Evolutionary conservation across 2,797 vertebrate genomes (phyloP).

Genomic region (Melanotaenia boesemani): DNA sequence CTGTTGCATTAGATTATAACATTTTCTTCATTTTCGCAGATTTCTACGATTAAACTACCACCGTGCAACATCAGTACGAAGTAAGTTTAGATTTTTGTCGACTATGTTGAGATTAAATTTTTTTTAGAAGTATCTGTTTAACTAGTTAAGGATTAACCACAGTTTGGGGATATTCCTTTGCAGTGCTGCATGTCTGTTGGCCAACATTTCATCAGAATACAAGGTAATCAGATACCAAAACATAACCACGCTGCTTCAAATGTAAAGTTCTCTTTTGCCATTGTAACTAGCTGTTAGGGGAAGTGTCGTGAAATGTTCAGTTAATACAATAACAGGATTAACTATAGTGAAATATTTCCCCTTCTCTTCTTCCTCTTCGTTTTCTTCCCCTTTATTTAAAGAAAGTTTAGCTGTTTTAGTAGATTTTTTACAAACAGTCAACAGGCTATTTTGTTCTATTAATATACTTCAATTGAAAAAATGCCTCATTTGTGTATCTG

Average conservation of each 20-base stretch:
- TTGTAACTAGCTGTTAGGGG: not conserved
- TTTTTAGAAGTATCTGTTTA: not conserved
- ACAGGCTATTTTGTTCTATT: too few species aligned
- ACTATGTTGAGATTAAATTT: not conserved
- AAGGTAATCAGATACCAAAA: constrained; percentile 51
- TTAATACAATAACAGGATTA: not conserved
- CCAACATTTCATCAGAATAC: constrained; percentile 31
- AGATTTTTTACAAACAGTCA: too few species aligned
- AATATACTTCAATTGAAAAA: too few species aligned
- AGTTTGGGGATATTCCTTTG: constrained; percentile 24
- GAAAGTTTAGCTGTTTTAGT: too few species aligned
- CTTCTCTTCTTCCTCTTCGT: not conserved
- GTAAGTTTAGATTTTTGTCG: constrained; percentile 47
- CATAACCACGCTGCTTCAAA: not conserved
- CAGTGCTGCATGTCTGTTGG: constrained; percentile 34
- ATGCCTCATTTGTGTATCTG: too few species aligned
- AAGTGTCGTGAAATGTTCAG: not conserved
- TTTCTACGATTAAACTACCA: constrained; percentile 25
- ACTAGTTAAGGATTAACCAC: not conserved
- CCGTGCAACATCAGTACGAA: constrained; percentile 18
- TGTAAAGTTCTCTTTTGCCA: not conserved
- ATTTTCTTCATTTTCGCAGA: constrained; percentile 34
- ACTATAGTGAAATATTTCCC: not conserved
- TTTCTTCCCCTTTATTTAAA: not conserved
- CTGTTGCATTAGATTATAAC: constrained; percentile 5